Conservation (phyloP, 2,888 invertebrate genomes). For the Watsonalla cultraria region DNA sequence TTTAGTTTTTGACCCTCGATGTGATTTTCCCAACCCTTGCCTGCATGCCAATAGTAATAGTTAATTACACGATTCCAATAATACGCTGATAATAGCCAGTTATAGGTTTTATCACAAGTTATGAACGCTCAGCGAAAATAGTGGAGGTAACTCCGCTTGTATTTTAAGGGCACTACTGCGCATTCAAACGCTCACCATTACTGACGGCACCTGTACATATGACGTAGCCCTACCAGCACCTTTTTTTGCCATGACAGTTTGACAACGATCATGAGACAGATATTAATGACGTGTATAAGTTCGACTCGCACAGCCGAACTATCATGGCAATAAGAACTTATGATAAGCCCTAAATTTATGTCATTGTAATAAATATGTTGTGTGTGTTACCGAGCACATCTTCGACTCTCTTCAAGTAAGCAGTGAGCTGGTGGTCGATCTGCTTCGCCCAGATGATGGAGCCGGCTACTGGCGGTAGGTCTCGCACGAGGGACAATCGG, state of each 20-base stretch:
- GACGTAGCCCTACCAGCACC: no score
- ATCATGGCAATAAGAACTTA: neutral
- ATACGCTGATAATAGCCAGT: neutral
- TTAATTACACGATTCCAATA: neutral
- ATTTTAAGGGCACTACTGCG: no score
- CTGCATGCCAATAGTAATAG: constrained; percentile 44
- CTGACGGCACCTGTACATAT: no score
- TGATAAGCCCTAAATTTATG: no score
- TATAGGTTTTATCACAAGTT: neutral
- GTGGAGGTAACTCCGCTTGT: no score
- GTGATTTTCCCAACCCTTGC: constrained; percentile 99
- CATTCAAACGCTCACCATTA: no score
- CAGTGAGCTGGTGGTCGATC: constrained; percentile 97
- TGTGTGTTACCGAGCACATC: constrained; percentile 90
- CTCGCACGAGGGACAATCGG: constrained; percentile 92
- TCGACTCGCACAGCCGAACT: no score
- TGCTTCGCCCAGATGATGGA: constrained; percentile 99
- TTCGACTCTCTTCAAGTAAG: constrained; percentile 97
- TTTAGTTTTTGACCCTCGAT: constrained; percentile 99
- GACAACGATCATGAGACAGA: no score
- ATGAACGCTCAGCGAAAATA: no score
- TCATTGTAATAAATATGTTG: neutral
- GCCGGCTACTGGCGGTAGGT: constrained; percentile 97
- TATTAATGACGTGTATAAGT: no score
- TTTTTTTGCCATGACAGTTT: no score